Base-by-base conservation (phyloP, 2,888 invertebrate species). In the Portevinia maculata region DNA sequence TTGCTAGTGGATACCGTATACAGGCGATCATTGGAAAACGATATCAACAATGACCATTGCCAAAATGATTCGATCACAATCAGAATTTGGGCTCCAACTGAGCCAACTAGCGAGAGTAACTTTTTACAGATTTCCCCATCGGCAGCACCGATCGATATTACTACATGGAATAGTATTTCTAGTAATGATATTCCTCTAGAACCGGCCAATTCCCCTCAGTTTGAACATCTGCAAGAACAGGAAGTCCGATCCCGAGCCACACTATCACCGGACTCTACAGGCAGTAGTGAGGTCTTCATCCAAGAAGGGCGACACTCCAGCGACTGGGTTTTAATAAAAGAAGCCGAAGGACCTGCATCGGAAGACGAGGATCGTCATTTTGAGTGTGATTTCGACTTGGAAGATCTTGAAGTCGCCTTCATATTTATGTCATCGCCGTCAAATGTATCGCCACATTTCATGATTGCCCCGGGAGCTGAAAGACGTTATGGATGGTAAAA, bases 1-100 rank as follows among this genome's bases (percentile, higher is more conserved):
- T 89, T 87, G 53, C 87, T 89, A 64, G 73, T 13, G 73, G 84
- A 70, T 75, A 85, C 84, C 50, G 78, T 46, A 70, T 85, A 57
- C 86, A 81, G 79, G 44, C 64, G 87, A 13, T 17, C 34, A n/a
- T 69, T 65, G 59, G 81, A 44, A 39, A 60, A 67, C 39, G 70
- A 55, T 88, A 41, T 37, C 4, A 57, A 28, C 21, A 44, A 48
- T 87, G 87, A 70, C 88, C 88, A 1, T 28, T 88, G 11, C 13
- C 39, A 84, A 39, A 71, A 44, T 32, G 84, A 85, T 30, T 19
- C 9, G 2, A 53, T 76, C 9, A 48, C 74, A n/a, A 53, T 39
- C 9, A 62, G 55, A 19, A 64, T 83, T 7, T 65, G 79, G 65
- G 34, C 76, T 11, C 79, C 84, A n/a, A 65, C 24, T 13, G 37